Percentiles rank a stretch among this genome's conserved stretches.
Evolutionary conservation across 2,113 vertebrate genomes (phyloP).

Genomic region (Sylvilagus bachmani): DNA sequence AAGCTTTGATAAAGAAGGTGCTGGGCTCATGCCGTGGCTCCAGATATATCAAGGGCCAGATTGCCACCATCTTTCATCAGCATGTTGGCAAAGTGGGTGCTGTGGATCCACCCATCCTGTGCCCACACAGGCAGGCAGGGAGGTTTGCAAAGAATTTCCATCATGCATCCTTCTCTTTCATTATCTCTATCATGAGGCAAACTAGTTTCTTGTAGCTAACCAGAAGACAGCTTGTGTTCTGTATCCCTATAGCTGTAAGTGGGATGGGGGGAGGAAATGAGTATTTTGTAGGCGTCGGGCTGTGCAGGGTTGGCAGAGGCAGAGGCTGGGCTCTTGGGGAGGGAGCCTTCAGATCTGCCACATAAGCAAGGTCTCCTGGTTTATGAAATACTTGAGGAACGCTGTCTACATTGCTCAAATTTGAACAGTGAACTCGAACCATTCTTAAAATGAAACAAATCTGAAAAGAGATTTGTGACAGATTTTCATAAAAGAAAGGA

Average conservation of each 20-base stretch:
- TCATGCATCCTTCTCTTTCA: not conserved
- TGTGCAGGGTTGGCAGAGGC: not conserved
- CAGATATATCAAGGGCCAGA: too few species aligned
- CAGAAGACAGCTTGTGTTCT: not conserved
- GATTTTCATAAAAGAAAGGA: not conserved
- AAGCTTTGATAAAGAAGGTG: too few species aligned
- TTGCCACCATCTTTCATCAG: too few species aligned
- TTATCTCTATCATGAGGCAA: not conserved
- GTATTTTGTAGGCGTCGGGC: too few species aligned
- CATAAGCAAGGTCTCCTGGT: too few species aligned
- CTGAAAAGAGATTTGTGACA: not conserved
- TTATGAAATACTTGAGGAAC: too few species aligned
- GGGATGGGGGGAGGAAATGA: not conserved
- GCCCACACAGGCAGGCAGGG: accelerated
- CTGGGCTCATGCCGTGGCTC: not conserved
- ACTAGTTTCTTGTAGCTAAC: not conserved
- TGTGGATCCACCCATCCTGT: accelerated
- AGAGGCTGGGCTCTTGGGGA: not conserved
- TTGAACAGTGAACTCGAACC: not conserved
- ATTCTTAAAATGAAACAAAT: slow-evolving; percentile 6
- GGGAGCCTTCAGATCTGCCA: not conserved
- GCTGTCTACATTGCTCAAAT: not conserved
- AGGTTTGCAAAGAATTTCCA: not conserved
- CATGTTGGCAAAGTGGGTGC: accelerated
- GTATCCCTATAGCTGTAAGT: accelerated